These are phyloP conservation scores for Liodrosophila aerea DNA, from an alignment of 2,888 invertebrate species.

Conservation along the genomic window DNA sequence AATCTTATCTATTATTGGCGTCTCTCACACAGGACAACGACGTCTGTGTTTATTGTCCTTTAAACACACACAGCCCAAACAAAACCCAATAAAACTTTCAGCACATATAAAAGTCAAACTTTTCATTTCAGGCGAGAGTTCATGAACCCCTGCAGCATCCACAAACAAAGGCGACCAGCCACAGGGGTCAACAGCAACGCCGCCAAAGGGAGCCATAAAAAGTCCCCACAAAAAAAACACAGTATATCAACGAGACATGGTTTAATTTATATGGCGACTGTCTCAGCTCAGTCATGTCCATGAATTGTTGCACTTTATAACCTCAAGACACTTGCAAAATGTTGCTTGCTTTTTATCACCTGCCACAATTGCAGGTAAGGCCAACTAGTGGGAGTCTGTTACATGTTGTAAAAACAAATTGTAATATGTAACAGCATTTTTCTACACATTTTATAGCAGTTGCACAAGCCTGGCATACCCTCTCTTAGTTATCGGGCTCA, in stretches of 20 bases:
- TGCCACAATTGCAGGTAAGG: not conserved
- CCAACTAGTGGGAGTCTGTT: too few relatives aligned
- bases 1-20: too few relatives aligned
- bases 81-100: conserved; percentile 45
- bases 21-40: conserved; percentile 37
- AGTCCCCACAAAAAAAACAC: conserved; percentile 1
- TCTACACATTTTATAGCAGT: too few relatives aligned
- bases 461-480: too few relatives aligned
- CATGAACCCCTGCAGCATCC: conserved; percentile 57
- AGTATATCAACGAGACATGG: conserved; percentile 6
- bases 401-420: too few relatives aligned
- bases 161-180: conserved; percentile 21
- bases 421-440: too few relatives aligned
- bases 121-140: conserved; percentile 59
- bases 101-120: conserved; percentile 66
- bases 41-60: conserved; percentile 46
- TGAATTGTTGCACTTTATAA: conserved; percentile 34
- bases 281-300: conserved; percentile 17
- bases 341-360: conserved; percentile 22
- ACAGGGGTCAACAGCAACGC: conserved; percentile 42
- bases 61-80: conserved; percentile 31
- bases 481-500: not conserved
- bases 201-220: conserved; percentile 33
- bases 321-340: conserved; percentile 20
- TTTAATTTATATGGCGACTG: conserved; percentile 39